A percentile compares a stretch with the other conserved stretches of the same genome.
Conservation (phyloP, 2,888 invertebrate species). For the Cerceris ruficornis region DNA sequence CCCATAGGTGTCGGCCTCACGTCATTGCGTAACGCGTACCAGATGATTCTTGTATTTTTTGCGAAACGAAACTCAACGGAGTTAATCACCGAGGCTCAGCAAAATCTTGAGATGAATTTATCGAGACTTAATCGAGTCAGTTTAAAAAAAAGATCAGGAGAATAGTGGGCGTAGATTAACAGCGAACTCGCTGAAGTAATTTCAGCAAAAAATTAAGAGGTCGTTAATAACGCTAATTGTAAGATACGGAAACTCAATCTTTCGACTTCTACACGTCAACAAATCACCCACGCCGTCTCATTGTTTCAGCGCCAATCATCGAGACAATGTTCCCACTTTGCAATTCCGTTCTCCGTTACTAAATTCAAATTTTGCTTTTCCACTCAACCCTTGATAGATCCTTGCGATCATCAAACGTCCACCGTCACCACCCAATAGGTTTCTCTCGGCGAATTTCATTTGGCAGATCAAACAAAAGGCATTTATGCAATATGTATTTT, state of each 20-base stretch:
- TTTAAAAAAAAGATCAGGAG: too few species aligned
- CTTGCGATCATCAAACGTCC: not conserved
- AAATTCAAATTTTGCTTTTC: not conserved
- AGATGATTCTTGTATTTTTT: too few species aligned
- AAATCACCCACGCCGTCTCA: constrained; percentile 31
- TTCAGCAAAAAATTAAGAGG: too few species aligned
- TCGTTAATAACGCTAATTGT: too few species aligned
- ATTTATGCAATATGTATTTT: constrained; percentile 38
- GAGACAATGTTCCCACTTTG: not conserved
- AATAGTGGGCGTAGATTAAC: too few species aligned
- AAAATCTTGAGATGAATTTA: too few species aligned
- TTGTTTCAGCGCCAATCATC: not conserved
- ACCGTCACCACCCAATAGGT: too few species aligned
- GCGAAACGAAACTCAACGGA: too few species aligned
- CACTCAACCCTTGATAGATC: not conserved
- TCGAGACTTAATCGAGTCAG: too few species aligned
- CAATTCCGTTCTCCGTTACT: not conserved
- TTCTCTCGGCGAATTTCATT: not conserved
- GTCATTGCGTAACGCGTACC: constrained; percentile 21
- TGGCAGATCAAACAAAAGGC: constrained; percentile 8
- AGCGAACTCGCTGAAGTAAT: too few species aligned
- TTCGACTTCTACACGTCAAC: constrained; percentile 22
- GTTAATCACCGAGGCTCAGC: too few species aligned
- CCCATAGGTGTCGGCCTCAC: constrained; percentile 31
- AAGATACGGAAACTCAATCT: not conserved